A percentile compares a stretch with the other conserved stretches of the same genome.
Conservation (phyloP, 2,113 vertebrate genomes). For the Motacilla tschutschensis region DNA sequence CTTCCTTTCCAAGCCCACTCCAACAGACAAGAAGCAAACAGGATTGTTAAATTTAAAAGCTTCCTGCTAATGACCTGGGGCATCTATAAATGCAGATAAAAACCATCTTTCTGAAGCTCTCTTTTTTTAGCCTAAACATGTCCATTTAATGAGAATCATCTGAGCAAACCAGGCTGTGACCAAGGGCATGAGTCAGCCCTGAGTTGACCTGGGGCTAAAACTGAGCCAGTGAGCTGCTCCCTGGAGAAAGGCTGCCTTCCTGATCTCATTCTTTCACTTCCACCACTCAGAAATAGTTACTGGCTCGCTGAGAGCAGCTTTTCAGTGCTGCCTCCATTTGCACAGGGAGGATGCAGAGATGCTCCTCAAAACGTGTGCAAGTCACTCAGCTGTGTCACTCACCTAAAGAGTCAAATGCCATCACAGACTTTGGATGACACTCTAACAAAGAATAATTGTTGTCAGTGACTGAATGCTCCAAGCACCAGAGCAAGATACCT, state of each 20-base stretch:
- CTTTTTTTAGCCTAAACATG: not conserved
- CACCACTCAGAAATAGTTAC: not conserved
- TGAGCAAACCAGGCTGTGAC: not conserved
- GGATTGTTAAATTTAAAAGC: conserved; percentile 28
- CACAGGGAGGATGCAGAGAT: not conserved
- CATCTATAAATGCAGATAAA: conserved; percentile 8
- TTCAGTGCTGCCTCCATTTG: not conserved
- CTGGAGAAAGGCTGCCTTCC: not conserved
- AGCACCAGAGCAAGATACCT: not conserved
- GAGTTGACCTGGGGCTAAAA: not conserved
- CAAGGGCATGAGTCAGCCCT: not conserved
- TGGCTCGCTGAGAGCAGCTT: not conserved
- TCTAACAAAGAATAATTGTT: not conserved
- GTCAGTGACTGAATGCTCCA: not conserved
- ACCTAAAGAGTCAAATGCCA: not conserved
- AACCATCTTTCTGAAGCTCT: not conserved
- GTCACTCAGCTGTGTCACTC: not conserved
- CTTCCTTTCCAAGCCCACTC: not conserved
- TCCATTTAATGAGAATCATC: conserved; percentile 7
- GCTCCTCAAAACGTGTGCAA: not conserved
- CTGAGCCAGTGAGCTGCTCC: not conserved
- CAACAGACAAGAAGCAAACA: not conserved
- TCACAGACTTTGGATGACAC: not conserved
- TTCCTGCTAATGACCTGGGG: conserved; percentile 24
- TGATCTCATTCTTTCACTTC: not conserved